A percentile compares a stretch with the other conserved stretches of the same genome.
Conservation (phyloP, 2,113 vertebrate species). For the Ictalurus punctatus region DNA sequence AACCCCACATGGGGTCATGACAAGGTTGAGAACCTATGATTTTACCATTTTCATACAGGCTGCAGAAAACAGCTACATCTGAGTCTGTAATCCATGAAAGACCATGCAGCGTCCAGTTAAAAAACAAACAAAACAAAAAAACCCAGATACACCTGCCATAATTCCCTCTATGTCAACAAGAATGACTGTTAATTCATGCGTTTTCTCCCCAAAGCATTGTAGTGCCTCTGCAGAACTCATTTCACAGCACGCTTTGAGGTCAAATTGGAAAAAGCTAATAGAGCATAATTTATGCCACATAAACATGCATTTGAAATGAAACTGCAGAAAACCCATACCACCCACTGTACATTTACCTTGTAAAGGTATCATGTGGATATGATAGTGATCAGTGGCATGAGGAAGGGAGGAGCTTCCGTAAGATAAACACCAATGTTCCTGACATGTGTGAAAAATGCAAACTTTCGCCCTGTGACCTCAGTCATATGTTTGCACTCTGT, state of each 20-base stretch:
- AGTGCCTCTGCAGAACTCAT: neutral
- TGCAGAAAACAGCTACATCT: neutral
- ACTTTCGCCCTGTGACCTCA: too few relatives aligned
- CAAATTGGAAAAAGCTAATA: neutral
- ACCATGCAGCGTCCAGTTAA: neutral
- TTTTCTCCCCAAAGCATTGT: neutral
- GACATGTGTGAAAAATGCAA: too few relatives aligned
- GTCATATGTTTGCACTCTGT: too few relatives aligned
- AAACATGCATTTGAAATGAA: constrained; percentile 11
- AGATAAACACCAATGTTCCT: neutral
- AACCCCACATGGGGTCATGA: too few relatives aligned
- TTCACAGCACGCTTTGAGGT: neutral
- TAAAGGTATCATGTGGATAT: neutral
- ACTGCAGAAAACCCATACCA: neutral
- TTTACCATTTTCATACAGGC: too few relatives aligned
- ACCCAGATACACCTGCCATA: neutral
- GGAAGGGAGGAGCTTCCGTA: neutral
- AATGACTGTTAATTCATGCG: neutral
- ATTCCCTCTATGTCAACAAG: neutral
- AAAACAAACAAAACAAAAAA: neutral
- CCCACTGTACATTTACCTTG: neutral
- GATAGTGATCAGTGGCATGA: neutral
- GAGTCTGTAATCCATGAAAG: neutral
- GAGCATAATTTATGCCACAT: neutral
- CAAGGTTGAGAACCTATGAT: too few relatives aligned